Evolutionary conservation across 2,888 invertebrate genomes (phyloP).

Genomic region (Panopea generosa): DNA sequence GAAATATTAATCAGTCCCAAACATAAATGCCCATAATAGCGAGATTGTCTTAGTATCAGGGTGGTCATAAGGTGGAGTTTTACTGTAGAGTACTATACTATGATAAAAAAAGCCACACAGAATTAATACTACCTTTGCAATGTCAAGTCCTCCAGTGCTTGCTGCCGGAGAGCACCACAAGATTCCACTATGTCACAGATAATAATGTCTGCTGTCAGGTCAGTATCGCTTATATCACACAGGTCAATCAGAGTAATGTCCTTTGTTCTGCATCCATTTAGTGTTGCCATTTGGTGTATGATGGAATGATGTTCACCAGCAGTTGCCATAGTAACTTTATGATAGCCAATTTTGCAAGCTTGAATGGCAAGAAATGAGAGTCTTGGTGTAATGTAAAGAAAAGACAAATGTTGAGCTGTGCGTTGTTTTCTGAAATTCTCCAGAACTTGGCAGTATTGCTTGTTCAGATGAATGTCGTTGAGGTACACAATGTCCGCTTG

Average conservation of each 20-base stretch:
- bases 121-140: constrained; percentile 77
- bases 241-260: constrained; percentile 52
- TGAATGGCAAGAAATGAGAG: constrained; percentile 76
- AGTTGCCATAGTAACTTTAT: constrained; percentile 63
- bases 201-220: constrained; percentile 63
- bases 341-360: constrained; percentile 67
- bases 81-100: too few species aligned
- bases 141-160: constrained; percentile 79
- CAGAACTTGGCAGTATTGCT: constrained; percentile 65
- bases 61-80: too few species aligned
- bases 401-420: constrained; percentile 25
- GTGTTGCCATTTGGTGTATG: constrained; percentile 54
- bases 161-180: constrained; percentile 75
- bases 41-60: too few species aligned
- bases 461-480: constrained; percentile 75
- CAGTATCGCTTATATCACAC: constrained; percentile 40
- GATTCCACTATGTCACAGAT: constrained; percentile 73
- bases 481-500: constrained; percentile 57
- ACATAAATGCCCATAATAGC: too few species aligned
- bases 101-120: too few species aligned
- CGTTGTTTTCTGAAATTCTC: constrained; percentile 44
- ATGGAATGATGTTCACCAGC: constrained; percentile 61
- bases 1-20: too few species aligned
- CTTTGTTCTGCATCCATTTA: constrained; percentile 58
- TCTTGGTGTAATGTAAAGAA: constrained; percentile 71